Evolutionary conservation across 2,797 vertebrate genomes (phyloP).

Genomic region (Serranus cabrilla): DNA sequence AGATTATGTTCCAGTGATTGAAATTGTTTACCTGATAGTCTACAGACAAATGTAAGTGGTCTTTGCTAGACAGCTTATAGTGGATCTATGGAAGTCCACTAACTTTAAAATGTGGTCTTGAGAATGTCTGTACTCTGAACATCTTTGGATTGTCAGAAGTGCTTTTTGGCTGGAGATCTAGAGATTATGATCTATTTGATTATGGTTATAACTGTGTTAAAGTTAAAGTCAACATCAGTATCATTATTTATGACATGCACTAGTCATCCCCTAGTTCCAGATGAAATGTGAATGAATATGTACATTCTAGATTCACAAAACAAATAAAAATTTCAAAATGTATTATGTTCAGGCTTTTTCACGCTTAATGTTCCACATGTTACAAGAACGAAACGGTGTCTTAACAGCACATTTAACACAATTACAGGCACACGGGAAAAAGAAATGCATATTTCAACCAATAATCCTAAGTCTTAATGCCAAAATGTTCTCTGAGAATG

Average conservation of each 20-base stretch:
- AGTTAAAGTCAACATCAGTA: too few relatives aligned
- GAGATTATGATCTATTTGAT: too few relatives aligned
- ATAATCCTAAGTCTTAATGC: slow-evolving; percentile 45
- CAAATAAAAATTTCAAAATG: background rate
- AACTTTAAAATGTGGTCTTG: too few relatives aligned
- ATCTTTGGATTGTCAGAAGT: too few relatives aligned
- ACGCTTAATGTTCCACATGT: background rate
- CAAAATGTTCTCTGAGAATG: slow-evolving; percentile 34
- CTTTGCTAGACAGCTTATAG: too few relatives aligned
- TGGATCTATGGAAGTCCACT: too few relatives aligned
- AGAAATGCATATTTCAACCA: slow-evolving; percentile 33
- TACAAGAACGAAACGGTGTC: background rate
- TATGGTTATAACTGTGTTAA: too few relatives aligned
- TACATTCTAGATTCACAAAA: background rate
- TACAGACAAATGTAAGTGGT: too few relatives aligned
- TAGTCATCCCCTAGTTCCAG: background rate
- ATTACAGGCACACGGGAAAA: slow-evolving; percentile 28
- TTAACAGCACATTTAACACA: slow-evolving; percentile 18
- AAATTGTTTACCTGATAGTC: too few relatives aligned
- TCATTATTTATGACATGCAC: background rate
- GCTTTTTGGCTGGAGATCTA: too few relatives aligned
- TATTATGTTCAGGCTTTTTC: background rate
- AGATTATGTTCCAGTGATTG: too few relatives aligned
- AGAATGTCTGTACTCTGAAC: too few relatives aligned
- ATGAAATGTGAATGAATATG: background rate